Percentiles rank a stretch among this genome's conserved stretches.
phyloP scores from a whole-genome alignment of 2,113 vertebrate species.

The Oryzias curvinotus region DNA sequence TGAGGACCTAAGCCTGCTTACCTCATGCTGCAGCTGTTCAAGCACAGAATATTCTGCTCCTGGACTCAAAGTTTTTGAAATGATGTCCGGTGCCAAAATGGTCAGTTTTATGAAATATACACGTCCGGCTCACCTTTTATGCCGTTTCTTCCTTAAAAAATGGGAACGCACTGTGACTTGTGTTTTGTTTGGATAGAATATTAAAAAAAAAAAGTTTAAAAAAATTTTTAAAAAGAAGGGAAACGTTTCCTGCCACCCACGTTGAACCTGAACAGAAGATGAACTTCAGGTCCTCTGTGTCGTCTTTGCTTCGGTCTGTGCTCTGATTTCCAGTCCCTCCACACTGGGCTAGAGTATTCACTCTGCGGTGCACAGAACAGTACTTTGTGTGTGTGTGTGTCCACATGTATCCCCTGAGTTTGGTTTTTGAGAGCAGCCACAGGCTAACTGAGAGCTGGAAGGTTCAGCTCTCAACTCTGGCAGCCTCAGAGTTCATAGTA shows the following conservation, averaged over 20 bases:
- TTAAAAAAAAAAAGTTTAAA: not conserved
- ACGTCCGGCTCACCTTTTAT: not conserved
- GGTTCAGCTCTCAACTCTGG: conserved; percentile 18
- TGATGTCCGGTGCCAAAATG: conserved; percentile 38
- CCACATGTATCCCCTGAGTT: conserved; percentile 18
- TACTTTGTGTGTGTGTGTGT: conserved; percentile 29
- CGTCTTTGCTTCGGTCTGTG: conserved; percentile 45
- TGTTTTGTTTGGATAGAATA: conserved; percentile 21
- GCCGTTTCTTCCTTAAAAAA: conserved; percentile 1
- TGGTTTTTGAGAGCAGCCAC: conserved; percentile 34
- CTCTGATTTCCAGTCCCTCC: conserved; percentile 53
- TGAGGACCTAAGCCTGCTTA: conserved; percentile 42
- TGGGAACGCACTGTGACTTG: conserved; percentile 5
- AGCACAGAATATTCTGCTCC: conserved; percentile 36
- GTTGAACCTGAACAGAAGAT: conserved; percentile 39
- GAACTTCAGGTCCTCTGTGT: conserved; percentile 41
- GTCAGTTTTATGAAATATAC: conserved; percentile 12
- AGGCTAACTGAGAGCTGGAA: conserved; percentile 24
- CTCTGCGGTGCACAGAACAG: conserved; percentile 46
- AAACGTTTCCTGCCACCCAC: conserved; percentile 51
- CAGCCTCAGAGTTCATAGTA: conserved; percentile 6
- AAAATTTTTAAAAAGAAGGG: conserved; percentile 31
- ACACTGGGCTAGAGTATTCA: conserved; percentile 44
- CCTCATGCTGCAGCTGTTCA: conserved; percentile 52
- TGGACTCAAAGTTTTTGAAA: conserved; percentile 1